These are phyloP conservation scores for Cervus canadensis DNA, from an alignment of 2,113 vertebrate species.

Conservation along the genomic window DNA sequence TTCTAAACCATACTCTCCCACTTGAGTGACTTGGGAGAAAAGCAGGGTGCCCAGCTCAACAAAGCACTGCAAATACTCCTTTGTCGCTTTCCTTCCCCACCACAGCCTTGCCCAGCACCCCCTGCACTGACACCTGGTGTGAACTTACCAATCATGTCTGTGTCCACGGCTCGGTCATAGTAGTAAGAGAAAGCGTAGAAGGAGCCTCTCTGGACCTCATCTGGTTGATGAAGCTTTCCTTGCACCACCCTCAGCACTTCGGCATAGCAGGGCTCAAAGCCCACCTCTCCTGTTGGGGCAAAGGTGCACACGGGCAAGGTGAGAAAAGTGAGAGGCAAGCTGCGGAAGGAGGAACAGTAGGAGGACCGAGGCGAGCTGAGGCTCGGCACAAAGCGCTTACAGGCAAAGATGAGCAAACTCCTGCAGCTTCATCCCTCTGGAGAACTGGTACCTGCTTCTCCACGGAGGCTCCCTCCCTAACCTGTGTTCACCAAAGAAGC, in stretches of 20 bases:
- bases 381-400: neutral
- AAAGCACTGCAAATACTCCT: neutral
- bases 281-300: conserved; percentile 82
- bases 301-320: neutral
- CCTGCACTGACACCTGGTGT: neutral
- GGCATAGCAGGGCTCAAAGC: conserved; percentile 90
- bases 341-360: neutral
- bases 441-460: neutral
- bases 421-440: neutral
- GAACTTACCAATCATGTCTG: conserved; percentile 90
- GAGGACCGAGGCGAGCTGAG: neutral
- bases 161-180: conserved; percentile 93
- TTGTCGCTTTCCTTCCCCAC: neutral
- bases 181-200: conserved; percentile 99
- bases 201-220: conserved; percentile 82
- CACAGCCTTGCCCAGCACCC: neutral
- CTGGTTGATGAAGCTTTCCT: conserved; percentile 90
- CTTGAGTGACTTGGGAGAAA: neutral
- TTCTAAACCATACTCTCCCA: neutral
- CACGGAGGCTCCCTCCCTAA: neutral
- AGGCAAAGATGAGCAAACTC: neutral
- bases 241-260: conserved; percentile 90
- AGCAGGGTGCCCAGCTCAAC: neutral
- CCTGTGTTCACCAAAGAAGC: neutral
- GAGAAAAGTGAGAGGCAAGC: neutral